These are phyloP conservation scores for Meles meles DNA, from an alignment of 2,113 vertebrate species.

Conservation along the genomic window DNA sequence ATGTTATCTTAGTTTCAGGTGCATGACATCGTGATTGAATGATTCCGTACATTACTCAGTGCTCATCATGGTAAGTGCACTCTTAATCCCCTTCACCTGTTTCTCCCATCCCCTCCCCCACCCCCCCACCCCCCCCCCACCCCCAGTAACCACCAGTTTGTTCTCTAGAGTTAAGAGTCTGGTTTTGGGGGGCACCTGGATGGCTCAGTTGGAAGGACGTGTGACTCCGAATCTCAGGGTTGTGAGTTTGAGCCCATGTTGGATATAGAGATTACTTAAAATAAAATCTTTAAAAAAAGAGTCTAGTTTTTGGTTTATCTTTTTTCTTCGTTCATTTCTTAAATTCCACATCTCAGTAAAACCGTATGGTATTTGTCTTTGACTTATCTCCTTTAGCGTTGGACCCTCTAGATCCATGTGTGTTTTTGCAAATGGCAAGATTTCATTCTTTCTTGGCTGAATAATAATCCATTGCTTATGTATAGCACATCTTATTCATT, in stretches of 20 bases:
- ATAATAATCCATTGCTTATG: not conserved
- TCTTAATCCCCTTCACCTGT: not conserved
- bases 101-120: not conserved
- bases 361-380: not conserved
- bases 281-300: not conserved
- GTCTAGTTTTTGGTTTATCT: not conserved
- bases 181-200: too few species aligned
- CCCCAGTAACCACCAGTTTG: too few species aligned
- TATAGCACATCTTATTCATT: not conserved
- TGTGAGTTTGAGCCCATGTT: not conserved
- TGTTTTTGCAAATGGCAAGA: not conserved
- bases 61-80: too few species aligned
- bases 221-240: not conserved
- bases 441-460: not conserved
- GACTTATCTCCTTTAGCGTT: not conserved
- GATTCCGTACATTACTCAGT: too few species aligned
- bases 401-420: not conserved
- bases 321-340: not conserved
- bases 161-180: too few species aligned
- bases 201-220: too few species aligned
- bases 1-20: too few species aligned
- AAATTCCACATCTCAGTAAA: not conserved
- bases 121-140: not conserved
- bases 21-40: too few species aligned
- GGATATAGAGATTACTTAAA: not conserved